phyloP scores from a whole-genome alignment of 2,113 vertebrate species.

The Pachycephala philippinensis region DNA sequence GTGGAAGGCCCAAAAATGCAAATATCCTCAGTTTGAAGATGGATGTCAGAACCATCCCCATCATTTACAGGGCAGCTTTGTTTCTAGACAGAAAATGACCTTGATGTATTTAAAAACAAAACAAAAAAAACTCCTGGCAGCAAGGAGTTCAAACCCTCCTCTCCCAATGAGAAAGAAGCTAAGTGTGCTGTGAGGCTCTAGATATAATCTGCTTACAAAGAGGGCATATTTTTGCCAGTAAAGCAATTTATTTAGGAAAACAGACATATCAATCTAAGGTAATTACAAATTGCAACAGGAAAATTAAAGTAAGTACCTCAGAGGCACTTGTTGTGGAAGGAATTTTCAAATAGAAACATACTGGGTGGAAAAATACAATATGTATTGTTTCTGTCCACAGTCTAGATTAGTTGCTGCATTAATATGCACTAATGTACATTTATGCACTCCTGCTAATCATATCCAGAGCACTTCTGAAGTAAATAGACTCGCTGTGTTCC shows the following conservation, averaged over 20 bases:
- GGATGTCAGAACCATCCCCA: background rate
- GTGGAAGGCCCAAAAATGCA: background rate
- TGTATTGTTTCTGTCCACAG: slow-evolving; percentile 43
- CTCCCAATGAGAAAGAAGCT: background rate
- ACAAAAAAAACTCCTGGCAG: background rate
- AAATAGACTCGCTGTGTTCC: slow-evolving; percentile 46
- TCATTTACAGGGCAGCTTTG: background rate
- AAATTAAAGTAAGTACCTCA: slow-evolving; percentile 56
- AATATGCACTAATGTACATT: slow-evolving; percentile 46
- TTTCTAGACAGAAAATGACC: background rate
- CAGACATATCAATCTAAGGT: slow-evolving; percentile 46
- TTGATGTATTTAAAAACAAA: background rate
- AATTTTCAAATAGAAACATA: slow-evolving; percentile 38
- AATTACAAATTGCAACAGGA: slow-evolving; percentile 55
- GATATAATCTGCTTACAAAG: slow-evolving; percentile 31
- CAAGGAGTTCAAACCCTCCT: background rate
- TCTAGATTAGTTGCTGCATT: slow-evolving; percentile 44
- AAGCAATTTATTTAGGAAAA: slow-evolving; percentile 52
- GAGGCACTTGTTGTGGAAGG: slow-evolving; percentile 1
- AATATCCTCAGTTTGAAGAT: background rate
- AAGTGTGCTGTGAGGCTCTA: background rate
- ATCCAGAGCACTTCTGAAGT: slow-evolving; percentile 45
- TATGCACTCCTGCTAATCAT: slow-evolving; percentile 59
- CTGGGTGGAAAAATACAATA: slow-evolving; percentile 6
- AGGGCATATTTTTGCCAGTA: background rate